Conservation (phyloP, 2,113 vertebrate species). For the Isurus oxyrinchus region DNA sequence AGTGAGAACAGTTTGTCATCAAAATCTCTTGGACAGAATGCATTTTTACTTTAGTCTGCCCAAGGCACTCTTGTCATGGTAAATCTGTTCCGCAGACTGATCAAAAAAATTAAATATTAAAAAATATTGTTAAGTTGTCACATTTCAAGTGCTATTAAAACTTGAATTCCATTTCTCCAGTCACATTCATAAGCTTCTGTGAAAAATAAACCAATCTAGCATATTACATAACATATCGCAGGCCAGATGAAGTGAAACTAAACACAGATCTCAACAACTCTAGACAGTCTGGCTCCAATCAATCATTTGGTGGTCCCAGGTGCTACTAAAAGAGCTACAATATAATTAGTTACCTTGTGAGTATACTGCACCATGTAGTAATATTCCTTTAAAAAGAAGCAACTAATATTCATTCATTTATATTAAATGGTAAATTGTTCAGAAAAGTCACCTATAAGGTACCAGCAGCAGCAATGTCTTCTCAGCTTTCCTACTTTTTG, state of each 20-base stretch:
- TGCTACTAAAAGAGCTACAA: constrained; percentile 10
- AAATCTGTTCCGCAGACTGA: not conserved
- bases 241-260: constrained; percentile 6
- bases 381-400: not conserved
- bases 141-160: not conserved
- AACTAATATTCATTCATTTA: not conserved
- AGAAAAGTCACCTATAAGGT: not conserved
- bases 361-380: not conserved
- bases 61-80: not conserved
- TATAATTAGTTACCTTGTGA: not conserved
- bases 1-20: not conserved
- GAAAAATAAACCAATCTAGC: not conserved
- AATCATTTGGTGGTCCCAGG: constrained; percentile 1
- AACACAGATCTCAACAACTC: constrained; percentile 3
- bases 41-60: not conserved
- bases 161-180: not conserved
- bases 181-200: not conserved
- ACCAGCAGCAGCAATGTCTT: not conserved
- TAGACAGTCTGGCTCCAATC: constrained; percentile 8
- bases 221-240: not conserved
- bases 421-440: not conserved
- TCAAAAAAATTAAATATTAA: not conserved
- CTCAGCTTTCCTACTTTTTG: not conserved
- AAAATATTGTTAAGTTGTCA: not conserved
- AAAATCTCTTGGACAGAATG: not conserved